Conservation (phyloP, 2,113 vertebrate genomes). For the Hippocampus comes region DNA sequence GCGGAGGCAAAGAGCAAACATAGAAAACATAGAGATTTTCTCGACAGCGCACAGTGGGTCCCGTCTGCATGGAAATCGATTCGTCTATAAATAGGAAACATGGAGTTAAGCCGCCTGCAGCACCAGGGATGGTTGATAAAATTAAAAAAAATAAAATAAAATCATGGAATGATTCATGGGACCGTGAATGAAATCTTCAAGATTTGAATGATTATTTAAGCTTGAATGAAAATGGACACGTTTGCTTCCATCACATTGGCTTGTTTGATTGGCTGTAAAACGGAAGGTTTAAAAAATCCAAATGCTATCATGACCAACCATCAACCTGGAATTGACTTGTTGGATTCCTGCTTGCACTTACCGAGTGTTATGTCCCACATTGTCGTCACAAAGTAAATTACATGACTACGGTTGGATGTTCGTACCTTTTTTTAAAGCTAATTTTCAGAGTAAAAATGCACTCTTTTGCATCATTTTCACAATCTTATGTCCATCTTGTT, state of each 20-base stretch:
- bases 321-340: no score
- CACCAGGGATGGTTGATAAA: background rate
- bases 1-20: background rate
- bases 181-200: background rate
- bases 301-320: no score
- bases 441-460: background rate
- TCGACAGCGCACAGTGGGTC: background rate
- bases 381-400: no score
- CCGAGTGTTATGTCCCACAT: no score
- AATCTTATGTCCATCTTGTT: slow-evolving; percentile 23
- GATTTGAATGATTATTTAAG: background rate
- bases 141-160: background rate
- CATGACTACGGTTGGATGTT: no score
- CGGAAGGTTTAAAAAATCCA: no score
- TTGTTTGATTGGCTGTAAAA: no score
- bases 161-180: background rate
- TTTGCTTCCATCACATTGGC: no score
- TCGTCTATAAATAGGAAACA: background rate
- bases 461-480: background rate
- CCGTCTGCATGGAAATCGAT: background rate
- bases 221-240: no score
- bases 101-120: background rate
- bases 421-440: background rate
- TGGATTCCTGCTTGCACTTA: no score
- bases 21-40: background rate